These are phyloP conservation scores for Rhinella marina DNA, from an alignment of 2,797 vertebrate genomes.

Conservation along the genomic window DNA sequence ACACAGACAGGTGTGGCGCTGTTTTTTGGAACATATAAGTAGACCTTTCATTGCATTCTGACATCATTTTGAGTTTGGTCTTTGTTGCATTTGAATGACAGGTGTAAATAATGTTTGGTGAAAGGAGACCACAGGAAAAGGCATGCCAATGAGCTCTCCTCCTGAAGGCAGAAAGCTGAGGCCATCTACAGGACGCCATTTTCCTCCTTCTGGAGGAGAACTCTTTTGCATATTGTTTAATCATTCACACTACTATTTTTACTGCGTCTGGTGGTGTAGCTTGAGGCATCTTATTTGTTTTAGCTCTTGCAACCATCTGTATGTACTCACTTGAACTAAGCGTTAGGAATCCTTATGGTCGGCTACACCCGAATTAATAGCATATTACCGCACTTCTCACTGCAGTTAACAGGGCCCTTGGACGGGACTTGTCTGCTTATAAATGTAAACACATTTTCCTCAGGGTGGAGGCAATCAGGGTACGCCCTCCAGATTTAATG, in stretches of 20 bases:
- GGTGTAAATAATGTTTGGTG: not conserved
- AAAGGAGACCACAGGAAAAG: too few species aligned
- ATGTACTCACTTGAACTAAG: slow-evolving; percentile 34
- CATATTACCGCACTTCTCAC: slow-evolving; percentile 45
- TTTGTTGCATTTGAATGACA: not conserved
- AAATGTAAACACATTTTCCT: slow-evolving; percentile 52
- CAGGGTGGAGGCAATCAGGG: slow-evolving; percentile 31
- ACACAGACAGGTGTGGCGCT: too few species aligned
- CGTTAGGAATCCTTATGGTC: slow-evolving; percentile 18
- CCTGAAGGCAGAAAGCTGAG: too few species aligned
- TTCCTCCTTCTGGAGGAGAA: too few species aligned
- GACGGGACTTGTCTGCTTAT: slow-evolving; percentile 30
- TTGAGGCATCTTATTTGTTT: slow-evolving; percentile 2
- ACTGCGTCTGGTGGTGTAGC: not conserved
- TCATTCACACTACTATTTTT: not conserved
- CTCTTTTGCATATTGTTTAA: too few species aligned
- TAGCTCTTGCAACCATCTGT: slow-evolving; percentile 28
- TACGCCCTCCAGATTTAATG: slow-evolving; percentile 38
- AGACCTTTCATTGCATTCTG: not conserved
- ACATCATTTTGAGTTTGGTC: not conserved
- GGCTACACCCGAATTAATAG: slow-evolving; percentile 48
- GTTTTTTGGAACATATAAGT: too few species aligned
- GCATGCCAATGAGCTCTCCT: too few species aligned
- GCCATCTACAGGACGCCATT: too few species aligned
- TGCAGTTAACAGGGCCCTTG: slow-evolving; percentile 40